Evolutionary conservation across 2,888 invertebrate genomes (phyloP), one percentile per base, ranked within the genome.

Genomic region (Dinocampus coccinellae): DNA sequence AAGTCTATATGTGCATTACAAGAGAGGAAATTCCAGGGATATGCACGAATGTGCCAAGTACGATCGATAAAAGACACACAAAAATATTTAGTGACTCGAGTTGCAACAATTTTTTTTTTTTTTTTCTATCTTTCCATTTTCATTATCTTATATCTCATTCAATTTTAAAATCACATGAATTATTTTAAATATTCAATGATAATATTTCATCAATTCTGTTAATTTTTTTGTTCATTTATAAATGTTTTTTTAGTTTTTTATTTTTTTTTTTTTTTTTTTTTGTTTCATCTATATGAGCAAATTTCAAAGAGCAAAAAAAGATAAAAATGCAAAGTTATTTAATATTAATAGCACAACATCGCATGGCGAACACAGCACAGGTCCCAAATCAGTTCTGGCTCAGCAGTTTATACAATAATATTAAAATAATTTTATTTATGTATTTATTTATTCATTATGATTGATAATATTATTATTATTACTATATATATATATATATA

Each of bases 311-410:
- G 24, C 4, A 16, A 33, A 33, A n/a, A 33, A 29, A n/a, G 33
- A 34, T n/a, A n/a, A n/a, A n/a, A n/a, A n/a, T n/a, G n/a, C n/a
- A n/a, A n/a, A n/a, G n/a, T n/a, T n/a, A n/a, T 16, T 16, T 53
- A 53, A 34, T 22, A 16, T 26, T 2, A 33, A 64, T 13, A 20
- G 73, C 82, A 81, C 82, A 78, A 39, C 79, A 75, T 83, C 83
- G 79, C 79, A 79, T 84, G 82, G 81, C 82, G 79, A 75, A 82
- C 83, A 85, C 82, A 85, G 83, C 85, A 78, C 75, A 78, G 80
- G 77, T 84, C 84, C 81, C 62, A 69, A 83, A 82, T 74, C 83
- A 85, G 80, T 80, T 73, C 75, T 47, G 16, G 47, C 47, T 16
- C 33, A 58, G 58, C 58, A 58, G 33, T 33, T 33, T 60, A 60